Percentiles rank a stretch among this genome's conserved stretches.
These are phyloP conservation scores for Cheilosia scutellata DNA, from an alignment of 2,888 invertebrate genomes.

Conservation along the genomic window DNA sequence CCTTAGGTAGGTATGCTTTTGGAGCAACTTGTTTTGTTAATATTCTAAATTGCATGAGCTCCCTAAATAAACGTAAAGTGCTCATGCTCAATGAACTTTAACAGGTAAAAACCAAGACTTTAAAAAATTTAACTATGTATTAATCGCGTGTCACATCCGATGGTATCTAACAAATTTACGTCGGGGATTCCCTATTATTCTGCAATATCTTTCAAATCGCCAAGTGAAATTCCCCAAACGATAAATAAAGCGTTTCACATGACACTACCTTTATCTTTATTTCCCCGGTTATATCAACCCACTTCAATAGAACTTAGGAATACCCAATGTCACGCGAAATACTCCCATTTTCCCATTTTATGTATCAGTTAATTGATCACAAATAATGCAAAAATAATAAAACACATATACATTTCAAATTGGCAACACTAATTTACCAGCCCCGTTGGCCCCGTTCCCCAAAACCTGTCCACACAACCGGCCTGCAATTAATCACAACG, in stretches of 20 bases:
- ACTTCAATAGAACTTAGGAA: conserved; percentile 1
- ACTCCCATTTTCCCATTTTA: background rate
- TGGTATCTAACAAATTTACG: background rate
- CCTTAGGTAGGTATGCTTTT: too few relatives aligned
- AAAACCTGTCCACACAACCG: too few relatives aligned
- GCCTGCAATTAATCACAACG: background rate
- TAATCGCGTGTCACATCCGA: too few relatives aligned
- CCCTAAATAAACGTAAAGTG: too few relatives aligned
- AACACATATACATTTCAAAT: background rate
- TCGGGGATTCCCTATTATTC: conserved; percentile 23
- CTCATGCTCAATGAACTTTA: too few relatives aligned
- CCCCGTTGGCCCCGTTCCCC: background rate
- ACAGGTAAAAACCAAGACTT: too few relatives aligned
- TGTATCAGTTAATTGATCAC: conserved; percentile 2
- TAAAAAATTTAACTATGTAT: too few relatives aligned
- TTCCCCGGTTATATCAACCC: conserved; percentile 2
- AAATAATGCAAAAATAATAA: background rate
- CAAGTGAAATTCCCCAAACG: conserved; percentile 13
- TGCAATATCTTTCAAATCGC: background rate
- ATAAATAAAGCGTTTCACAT: conserved; percentile 20
- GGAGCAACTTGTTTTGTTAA: too few relatives aligned
- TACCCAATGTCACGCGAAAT: background rate
- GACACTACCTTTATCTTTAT: conserved; percentile 16
- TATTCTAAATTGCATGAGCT: too few relatives aligned
- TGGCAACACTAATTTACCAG: background rate